phyloP scores from a whole-genome alignment of 2,797 vertebrate species.

The Anabas testudineus region DNA sequence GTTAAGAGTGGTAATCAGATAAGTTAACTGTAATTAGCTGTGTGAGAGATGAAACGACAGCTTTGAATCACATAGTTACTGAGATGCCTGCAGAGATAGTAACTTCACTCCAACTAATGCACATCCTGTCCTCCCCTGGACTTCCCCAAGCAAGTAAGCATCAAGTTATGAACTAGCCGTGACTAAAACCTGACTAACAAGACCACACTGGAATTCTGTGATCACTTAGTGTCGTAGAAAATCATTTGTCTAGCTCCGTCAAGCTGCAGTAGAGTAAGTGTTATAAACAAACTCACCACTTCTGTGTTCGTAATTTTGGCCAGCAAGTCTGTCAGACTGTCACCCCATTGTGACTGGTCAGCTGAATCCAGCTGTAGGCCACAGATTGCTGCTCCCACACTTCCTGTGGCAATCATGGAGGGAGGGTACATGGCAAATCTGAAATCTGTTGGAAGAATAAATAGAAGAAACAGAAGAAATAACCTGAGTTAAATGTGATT shows the following conservation, averaged over 20 bases:
- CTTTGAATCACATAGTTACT: slow-evolving; percentile 33
- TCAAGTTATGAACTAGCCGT: not conserved
- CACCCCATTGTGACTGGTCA: slow-evolving; percentile 86
- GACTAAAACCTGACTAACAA: slow-evolving; percentile 12
- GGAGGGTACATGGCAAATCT: slow-evolving; percentile 96
- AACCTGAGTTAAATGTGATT: slow-evolving; percentile 14
- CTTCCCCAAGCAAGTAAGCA: slow-evolving; percentile 5
- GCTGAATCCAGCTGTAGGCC: slow-evolving; percentile 92
- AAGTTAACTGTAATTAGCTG: not conserved
- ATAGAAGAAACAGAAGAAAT: not conserved
- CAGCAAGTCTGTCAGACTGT: slow-evolving; percentile 91
- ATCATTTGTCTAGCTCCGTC: not conserved
- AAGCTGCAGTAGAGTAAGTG: not conserved
- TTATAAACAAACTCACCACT: slow-evolving; percentile 89
- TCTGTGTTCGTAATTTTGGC: slow-evolving; percentile 98
- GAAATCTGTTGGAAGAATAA: slow-evolving; percentile 88
- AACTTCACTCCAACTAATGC: slow-evolving; percentile 20
- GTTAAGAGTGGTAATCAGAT: slow-evolving; percentile 19
- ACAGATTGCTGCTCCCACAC: slow-evolving; percentile 94
- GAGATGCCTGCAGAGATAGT: slow-evolving; percentile 5
- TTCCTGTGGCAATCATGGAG: slow-evolving; percentile 97
- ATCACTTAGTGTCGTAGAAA: not conserved
- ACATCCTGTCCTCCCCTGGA: slow-evolving; percentile 44
- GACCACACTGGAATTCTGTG: not conserved
- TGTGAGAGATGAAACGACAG: slow-evolving; percentile 19